Percentiles rank a stretch among this genome's conserved stretches.
These are phyloP conservation scores for Colletes collaris DNA, from an alignment of 2,888 invertebrate genomes.

Conservation along the genomic window DNA sequence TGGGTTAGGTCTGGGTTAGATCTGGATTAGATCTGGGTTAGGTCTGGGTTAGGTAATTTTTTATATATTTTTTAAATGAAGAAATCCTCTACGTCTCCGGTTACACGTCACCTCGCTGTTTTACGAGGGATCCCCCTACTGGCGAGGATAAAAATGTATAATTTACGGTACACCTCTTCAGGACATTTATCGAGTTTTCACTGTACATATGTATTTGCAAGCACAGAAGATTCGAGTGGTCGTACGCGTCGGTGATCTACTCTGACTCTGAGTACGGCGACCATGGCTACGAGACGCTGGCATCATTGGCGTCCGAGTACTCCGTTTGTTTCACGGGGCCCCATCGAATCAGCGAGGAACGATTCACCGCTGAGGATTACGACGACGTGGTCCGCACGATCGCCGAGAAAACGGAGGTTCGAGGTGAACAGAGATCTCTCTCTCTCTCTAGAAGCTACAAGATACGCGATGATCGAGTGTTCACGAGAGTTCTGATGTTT, in stretches of 20 bases:
- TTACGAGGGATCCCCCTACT: too few species aligned
- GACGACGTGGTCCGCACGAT: conserved; percentile 82
- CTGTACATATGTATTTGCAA: too few species aligned
- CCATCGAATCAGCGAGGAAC: conserved; percentile 82
- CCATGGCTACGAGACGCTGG: conserved; percentile 84
- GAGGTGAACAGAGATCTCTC: conserved; percentile 80
- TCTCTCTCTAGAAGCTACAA: too few species aligned
- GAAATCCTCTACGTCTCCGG: too few species aligned
- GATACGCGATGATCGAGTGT: not conserved
- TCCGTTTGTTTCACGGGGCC: conserved; percentile 84
- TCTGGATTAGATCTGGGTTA: too few species aligned
- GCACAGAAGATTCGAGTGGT: conserved; percentile 84
- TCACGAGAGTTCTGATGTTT: not conserved
- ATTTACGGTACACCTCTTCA: too few species aligned
- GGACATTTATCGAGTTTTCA: too few species aligned
- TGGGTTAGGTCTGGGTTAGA: too few species aligned
- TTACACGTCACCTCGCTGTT: too few species aligned
- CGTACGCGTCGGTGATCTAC: conserved; percentile 85
- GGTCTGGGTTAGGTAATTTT: too few species aligned
- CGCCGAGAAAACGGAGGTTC: conserved; percentile 82
- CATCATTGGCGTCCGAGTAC: conserved; percentile 80
- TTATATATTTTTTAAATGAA: too few species aligned
- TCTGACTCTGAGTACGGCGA: conserved; percentile 85
- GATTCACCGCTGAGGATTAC: conserved; percentile 81
- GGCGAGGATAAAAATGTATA: too few species aligned